Conservation (phyloP, 2,888 invertebrate genomes). For the Nomada goodeniana region DNA sequence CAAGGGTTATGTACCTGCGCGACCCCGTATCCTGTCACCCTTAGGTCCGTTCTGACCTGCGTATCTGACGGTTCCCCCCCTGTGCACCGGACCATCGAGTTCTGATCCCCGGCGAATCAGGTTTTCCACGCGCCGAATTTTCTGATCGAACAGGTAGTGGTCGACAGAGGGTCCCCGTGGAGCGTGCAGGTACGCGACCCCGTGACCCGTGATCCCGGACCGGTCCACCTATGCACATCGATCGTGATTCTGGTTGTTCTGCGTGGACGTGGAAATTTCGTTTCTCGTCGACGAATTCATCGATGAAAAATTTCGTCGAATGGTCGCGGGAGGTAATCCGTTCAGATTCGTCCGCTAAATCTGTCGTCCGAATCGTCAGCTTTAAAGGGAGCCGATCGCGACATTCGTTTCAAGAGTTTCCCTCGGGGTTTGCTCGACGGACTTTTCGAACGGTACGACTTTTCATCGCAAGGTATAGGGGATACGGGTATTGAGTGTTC, state of each 20-base stretch:
- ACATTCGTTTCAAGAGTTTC: not conserved
- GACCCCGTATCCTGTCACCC: slow-evolving; percentile 78
- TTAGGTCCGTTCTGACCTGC: slow-evolving; percentile 72
- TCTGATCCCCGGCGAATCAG: slow-evolving; percentile 64
- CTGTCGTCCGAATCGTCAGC: too few species aligned
- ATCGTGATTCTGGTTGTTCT: slow-evolving; percentile 22
- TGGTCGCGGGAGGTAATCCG: too few species aligned
- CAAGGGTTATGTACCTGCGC: slow-evolving; percentile 82
- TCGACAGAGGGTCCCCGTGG: slow-evolving; percentile 47
- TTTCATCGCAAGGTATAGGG: too few species aligned
- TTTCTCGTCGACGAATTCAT: not conserved
- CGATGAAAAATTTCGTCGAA: too few species aligned
- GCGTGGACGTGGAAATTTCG: not conserved
- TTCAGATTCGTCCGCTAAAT: too few species aligned
- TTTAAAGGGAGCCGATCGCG: not conserved
- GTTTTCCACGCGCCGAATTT: slow-evolving; percentile 66
- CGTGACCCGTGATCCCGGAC: slow-evolving; percentile 56
- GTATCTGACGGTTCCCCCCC: slow-evolving; percentile 54
- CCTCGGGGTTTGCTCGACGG: too few species aligned
- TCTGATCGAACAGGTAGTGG: slow-evolving; percentile 64
- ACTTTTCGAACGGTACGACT: not conserved
- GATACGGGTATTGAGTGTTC: slow-evolving; percentile 14
- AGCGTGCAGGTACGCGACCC: slow-evolving; percentile 80
- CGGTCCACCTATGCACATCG: slow-evolving; percentile 5
- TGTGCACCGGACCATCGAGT: slow-evolving; percentile 7